Evolutionary conservation across 1,140 invertebrate genomes (phyloP).

Genomic region (Luehdorfia chinensis): DNA sequence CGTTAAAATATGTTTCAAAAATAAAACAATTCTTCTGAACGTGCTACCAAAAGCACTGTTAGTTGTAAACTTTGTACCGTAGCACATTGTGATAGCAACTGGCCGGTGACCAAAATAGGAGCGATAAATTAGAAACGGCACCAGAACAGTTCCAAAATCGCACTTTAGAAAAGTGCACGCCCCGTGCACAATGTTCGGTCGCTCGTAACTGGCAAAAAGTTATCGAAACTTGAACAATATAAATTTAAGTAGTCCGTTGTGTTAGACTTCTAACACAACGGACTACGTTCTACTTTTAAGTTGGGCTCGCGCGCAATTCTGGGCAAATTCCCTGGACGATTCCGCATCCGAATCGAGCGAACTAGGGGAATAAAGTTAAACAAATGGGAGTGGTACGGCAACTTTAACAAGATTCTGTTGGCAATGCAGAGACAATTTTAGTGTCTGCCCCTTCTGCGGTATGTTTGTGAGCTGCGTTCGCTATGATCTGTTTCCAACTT

Average conservation of each 20-base stretch:
- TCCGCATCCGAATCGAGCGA: slow-evolving; percentile 14
- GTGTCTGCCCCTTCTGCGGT: slow-evolving; percentile 32
- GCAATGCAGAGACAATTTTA: slow-evolving; percentile 27
- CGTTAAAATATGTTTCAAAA: no score
- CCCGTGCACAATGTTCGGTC: neutral
- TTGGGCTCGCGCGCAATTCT: slow-evolving; percentile 25
- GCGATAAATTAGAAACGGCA: slow-evolving; percentile 9
- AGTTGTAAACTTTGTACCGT: no score
- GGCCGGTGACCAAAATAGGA: slow-evolving; percentile 7
- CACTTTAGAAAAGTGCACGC: slow-evolving; percentile 11
- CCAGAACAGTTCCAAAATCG: neutral
- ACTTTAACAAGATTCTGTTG: slow-evolving; percentile 64
- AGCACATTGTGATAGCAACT: slow-evolving; percentile 4
- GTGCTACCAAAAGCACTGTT: no score
- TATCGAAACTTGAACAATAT: slow-evolving; percentile 16
- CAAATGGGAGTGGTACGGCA: slow-evolving; percentile 42
- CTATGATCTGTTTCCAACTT: neutral
- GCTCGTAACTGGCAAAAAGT: slow-evolving; percentile 6
- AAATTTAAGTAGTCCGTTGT: slow-evolving; percentile 14
- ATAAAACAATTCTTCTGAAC: no score
- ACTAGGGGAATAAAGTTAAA: slow-evolving; percentile 51
- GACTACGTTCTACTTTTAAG: slow-evolving; percentile 31
- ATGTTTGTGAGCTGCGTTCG: slow-evolving; percentile 6
- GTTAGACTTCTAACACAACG: slow-evolving; percentile 3
- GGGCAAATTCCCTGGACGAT: slow-evolving; percentile 23